Conservation (phyloP, 2,113 vertebrate genomes). For the Peromyscus californicus region DNA sequence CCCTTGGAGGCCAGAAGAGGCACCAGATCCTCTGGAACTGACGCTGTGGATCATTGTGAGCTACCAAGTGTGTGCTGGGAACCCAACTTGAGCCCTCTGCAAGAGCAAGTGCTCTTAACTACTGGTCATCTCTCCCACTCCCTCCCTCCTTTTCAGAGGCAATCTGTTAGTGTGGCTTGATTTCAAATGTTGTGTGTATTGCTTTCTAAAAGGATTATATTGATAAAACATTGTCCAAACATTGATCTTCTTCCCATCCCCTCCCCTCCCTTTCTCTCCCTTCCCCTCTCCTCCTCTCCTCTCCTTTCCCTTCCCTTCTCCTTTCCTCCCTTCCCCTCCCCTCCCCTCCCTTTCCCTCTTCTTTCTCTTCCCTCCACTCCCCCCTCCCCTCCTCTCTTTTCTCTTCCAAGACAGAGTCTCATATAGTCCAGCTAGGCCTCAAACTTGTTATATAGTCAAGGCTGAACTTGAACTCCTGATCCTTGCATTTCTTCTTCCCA, state of each 20-base stretch:
- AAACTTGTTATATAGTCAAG: background rate
- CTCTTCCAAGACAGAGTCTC: background rate
- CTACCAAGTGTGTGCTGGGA: background rate
- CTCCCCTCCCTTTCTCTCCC: background rate
- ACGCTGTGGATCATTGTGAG: background rate
- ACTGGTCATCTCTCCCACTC: background rate
- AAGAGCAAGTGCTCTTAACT: background rate
- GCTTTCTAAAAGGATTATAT: background rate
- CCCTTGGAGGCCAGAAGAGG: background rate
- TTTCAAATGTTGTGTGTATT: background rate
- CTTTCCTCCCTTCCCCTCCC: accelerated
- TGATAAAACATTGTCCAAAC: background rate
- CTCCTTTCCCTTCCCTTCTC: background rate
- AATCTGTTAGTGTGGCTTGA: background rate
- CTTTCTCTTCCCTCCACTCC: background rate
- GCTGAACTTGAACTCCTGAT: background rate
- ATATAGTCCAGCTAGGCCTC: background rate
- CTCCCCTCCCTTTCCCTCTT: background rate
- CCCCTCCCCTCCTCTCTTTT: background rate
- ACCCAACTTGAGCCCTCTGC: background rate
- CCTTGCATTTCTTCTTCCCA: background rate
- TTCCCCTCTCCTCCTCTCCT: accelerated
- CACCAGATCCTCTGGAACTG: background rate
- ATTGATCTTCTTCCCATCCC: background rate
- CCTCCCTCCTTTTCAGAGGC: background rate